Evolutionary conservation across 1,140 invertebrate species (phyloP).

Genomic region (Drosophila nebulosa): DNA sequence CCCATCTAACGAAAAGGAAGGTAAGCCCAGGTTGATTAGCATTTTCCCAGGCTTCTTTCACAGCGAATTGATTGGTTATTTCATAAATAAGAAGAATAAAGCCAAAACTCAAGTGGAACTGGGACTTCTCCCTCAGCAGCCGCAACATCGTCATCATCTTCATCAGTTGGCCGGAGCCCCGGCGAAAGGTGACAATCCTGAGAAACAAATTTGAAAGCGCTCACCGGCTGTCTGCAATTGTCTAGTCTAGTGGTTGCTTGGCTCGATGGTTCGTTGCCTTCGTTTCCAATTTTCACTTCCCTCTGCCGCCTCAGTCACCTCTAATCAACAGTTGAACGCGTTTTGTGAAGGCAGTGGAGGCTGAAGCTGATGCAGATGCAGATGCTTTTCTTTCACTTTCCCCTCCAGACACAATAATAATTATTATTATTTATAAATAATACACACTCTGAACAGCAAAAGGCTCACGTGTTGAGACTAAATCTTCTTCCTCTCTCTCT

Average conservation of each 20-base stretch:
- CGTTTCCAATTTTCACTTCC: no score
- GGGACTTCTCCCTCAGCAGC: neutral
- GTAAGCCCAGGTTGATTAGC: slow-evolving; percentile 3
- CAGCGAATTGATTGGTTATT: slow-evolving; percentile 39
- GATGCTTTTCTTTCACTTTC: slow-evolving; percentile 18
- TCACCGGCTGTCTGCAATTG: neutral
- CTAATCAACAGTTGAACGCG: slow-evolving; percentile 31
- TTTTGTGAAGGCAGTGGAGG: slow-evolving; percentile 1
- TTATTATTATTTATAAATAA: slow-evolving; percentile 78
- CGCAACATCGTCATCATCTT: neutral
- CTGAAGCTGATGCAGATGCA: neutral
- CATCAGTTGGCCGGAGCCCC: slow-evolving; percentile 26
- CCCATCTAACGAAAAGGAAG: neutral
- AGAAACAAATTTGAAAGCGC: slow-evolving; percentile 55
- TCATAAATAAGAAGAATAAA: slow-evolving; percentile 40
- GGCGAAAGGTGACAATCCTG: slow-evolving; percentile 69
- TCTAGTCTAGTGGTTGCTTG: neutral
- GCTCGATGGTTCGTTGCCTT: neutral
- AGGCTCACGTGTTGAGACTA: neutral
- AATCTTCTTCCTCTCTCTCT: neutral
- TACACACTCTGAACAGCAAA: neutral
- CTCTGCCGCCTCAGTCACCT: slow-evolving; percentile 6
- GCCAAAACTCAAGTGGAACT: slow-evolving; percentile 31
- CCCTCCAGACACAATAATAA: slow-evolving; percentile 30
- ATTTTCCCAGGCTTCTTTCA: slow-evolving; percentile 39